These are phyloP conservation scores for Trematomus loennbergii DNA, from an alignment of 2,113 vertebrate species.

Conservation along the genomic window DNA sequence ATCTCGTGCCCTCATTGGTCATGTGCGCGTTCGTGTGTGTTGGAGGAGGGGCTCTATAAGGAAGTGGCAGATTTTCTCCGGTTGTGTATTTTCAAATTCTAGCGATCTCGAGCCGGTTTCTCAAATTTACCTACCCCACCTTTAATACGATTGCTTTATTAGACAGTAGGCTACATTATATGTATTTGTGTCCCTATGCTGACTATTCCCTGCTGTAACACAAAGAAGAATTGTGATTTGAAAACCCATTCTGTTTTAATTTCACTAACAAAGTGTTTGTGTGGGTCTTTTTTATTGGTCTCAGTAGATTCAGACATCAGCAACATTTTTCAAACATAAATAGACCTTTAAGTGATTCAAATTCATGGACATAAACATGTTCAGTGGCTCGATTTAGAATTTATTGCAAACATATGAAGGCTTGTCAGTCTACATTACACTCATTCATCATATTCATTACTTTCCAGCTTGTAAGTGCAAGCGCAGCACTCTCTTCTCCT, in stretches of 20 bases:
- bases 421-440: slow-evolving; percentile 66
- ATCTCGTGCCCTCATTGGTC: no score
- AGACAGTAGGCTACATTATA: background rate
- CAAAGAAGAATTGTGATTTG: background rate
- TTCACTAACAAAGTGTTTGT: background rate
- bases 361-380: slow-evolving; percentile 53
- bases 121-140: no score
- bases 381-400: slow-evolving; percentile 70
- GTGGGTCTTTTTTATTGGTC: background rate
- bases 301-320: background rate
- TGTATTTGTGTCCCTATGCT: background rate
- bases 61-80: no score
- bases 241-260: background rate
- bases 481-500: slow-evolving; percentile 62
- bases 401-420: slow-evolving; percentile 75
- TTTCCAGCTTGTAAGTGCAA: slow-evolving; percentile 56
- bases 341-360: slow-evolving; percentile 24
- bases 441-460: slow-evolving; percentile 52
- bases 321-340: background rate
- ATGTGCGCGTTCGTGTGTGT: no score
- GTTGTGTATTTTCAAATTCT: no score
- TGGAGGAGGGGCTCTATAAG: no score
- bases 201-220: background rate
- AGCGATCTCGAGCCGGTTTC: no score
- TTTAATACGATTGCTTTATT: no score